Evolutionary conservation across 2,797 vertebrate genomes (phyloP).

Genomic region (Chloroceryle inda): DNA sequence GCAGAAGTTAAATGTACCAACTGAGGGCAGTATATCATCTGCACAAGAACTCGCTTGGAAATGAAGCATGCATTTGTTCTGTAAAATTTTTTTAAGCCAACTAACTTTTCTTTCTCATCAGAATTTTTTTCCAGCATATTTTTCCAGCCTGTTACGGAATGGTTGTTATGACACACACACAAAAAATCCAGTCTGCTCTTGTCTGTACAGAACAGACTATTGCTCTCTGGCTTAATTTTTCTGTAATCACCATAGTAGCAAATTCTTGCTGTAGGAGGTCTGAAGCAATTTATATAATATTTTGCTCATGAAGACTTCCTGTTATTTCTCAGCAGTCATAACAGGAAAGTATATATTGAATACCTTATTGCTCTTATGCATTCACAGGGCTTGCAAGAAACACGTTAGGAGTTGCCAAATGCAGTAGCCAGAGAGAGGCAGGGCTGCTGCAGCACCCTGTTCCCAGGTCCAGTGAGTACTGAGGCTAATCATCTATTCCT

Average conservation of each 20-base stretch:
- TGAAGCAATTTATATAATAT: slow-evolving; percentile 29
- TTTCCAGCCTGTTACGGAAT: slow-evolving; percentile 35
- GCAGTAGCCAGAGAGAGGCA: not conserved
- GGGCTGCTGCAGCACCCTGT: not conserved
- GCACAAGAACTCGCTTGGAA: not conserved
- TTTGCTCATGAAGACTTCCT: not conserved
- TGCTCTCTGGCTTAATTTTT: slow-evolving; percentile 23
- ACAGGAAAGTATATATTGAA: slow-evolving; percentile 13
- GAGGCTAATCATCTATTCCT: not conserved
- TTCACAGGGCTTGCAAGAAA: slow-evolving; percentile 4
- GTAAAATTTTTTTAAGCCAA: not conserved
- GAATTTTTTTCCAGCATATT: slow-evolving; percentile 10
- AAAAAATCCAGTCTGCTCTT: slow-evolving; percentile 4
- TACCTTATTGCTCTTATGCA: slow-evolving; percentile 1
- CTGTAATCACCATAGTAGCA: slow-evolving; percentile 7
- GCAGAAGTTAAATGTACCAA: slow-evolving; percentile 41
- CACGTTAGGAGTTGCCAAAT: not conserved
- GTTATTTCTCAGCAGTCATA: slow-evolving; percentile 29
- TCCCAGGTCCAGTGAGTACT: not conserved
- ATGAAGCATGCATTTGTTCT: accelerated
- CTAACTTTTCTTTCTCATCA: slow-evolving; percentile 41
- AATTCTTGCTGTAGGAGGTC: slow-evolving; percentile 39
- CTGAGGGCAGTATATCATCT: slow-evolving; percentile 69
- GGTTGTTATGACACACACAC: slow-evolving; percentile 23
- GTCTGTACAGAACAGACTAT: slow-evolving; percentile 19